Base-by-base conservation (phyloP, 2,888 invertebrate genomes). In the Erebia palarica region DNA sequence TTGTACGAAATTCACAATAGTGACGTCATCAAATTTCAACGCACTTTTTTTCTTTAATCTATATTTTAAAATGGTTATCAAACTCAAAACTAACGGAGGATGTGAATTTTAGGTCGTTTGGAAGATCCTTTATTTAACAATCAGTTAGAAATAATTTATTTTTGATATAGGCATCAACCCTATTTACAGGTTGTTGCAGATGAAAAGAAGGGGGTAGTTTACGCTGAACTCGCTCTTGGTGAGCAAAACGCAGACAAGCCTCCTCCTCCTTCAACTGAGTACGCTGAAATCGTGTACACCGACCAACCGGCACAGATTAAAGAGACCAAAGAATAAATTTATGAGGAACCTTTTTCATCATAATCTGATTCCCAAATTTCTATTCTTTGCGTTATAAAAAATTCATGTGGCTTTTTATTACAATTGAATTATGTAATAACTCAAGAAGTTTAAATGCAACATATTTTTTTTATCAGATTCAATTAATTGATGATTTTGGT, bases 241-340 rank as follows among this genome's bases (percentile, higher is more conserved):
- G 92, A 91, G 7, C 89, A 90, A 66, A 83, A 84, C 0, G 79
- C 82, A 0, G 89, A 90, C 11, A 91, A 91, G 61, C 92, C 92
- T 0, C 86, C 88, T 0, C 90, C 91, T 1, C 94, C 88, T 80
- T 91, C 81, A 63, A 95, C 96, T 1, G 96, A 95, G 76, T 97
- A 97, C 85, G 97, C 97, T 0, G 97, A 97, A 86, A 97, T 97
- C 70, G 95, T 97, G 0, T 97, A 97, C 87, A 94, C 95, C 0
- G 95, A 95, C 74, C 94, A 94, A 53, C 85, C 87, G 1, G 84
- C 86, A 2, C 90, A 92, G 42, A 66, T 73, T 11, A 90, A 89
- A 65, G 91, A 91, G 9, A 81, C 78, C 4, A 91, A 90, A 73
- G 90, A 89, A 75, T 87, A 84, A 78, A 76, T n/a, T n/a, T n/a